Evolutionary conservation across 1,140 invertebrate species (phyloP), one percentile per base, ranked within the genome.

Genomic region (Berghia stephanieae): DNA sequence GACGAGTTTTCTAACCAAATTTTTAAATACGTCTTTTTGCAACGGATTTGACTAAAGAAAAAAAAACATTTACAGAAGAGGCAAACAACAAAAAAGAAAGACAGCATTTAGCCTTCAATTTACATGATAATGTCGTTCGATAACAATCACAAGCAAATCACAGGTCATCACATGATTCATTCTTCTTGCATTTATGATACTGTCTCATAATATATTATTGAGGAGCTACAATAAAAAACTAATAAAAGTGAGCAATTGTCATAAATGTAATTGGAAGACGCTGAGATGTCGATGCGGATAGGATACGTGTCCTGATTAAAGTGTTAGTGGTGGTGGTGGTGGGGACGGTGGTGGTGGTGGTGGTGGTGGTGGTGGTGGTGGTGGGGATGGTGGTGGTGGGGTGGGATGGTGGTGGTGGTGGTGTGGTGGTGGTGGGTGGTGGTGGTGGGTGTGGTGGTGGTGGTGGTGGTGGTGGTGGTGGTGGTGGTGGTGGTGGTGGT

Each of bases 301-400:
- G 24, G 57, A 60, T 60, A 27, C 18, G 18, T 16, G 21, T 75
- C 18, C n/a, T 75, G 31, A 67, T 68, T 34, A 60, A 63, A 34
- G 1, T 72, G 46, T 0, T 72, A 34, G 3, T 72, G 34, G 3
- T 72, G 46, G 18, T 72, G n/a, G 18, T 52, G 70, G 21, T 72
- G 70, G 36, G 46, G 44, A 52, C 52, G 46, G 21, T 36, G 67
- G 18, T 36, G 36, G 18, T 69, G 36, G 18, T 49, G 70, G 34
- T 72, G 3, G 52, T 52, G 44, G 21, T 72, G 70, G 46, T 72
- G 42, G 52, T 52, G 70, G 52, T 69, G 67, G 13, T 69, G 67
- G 21, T 69, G 67, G 40, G 31, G 36, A 69, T 69, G 67, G 13
- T 69, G 16, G 1, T 1, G 70, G 1, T 72, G 70, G 2, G 18